Conservation (phyloP, 1,140 invertebrate species). For the Aphidius gifuensis region DNA sequence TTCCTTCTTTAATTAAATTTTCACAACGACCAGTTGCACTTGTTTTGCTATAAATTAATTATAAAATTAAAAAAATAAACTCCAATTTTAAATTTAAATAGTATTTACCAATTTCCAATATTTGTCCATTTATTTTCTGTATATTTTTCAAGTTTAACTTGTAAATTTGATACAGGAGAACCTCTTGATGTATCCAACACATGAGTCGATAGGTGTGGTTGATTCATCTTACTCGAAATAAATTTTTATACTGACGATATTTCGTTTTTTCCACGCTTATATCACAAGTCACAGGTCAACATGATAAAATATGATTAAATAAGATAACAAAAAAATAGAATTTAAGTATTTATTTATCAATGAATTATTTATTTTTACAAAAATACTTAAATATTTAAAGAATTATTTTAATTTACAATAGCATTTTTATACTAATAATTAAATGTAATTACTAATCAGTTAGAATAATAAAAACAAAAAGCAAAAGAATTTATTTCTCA, state of each 20-base stretch:
- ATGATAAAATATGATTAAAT: too few species aligned
- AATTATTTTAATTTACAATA: too few species aligned
- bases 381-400: too few species aligned
- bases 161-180: conserved; percentile 54
- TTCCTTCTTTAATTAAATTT: conserved; percentile 58
- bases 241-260: not conserved
- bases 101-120: conserved; percentile 53
- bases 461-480: too few species aligned
- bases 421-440: too few species aligned
- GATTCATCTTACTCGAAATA: conserved; percentile 9
- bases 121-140: conserved; percentile 56
- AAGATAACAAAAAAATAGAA: too few species aligned
- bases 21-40: conserved; percentile 62
- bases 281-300: too few species aligned
- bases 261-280: not conserved
- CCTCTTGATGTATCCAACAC: conserved; percentile 62
- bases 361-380: too few species aligned
- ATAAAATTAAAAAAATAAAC: not conserved
- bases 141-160: conserved; percentile 59
- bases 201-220: conserved; percentile 54
- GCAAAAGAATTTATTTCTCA: too few species aligned
- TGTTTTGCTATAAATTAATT: conserved; percentile 52
- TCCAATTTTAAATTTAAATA: conserved; percentile 3
- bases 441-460: too few species aligned
- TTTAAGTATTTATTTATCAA: too few species aligned